Evolutionary conservation across 2,113 vertebrate genomes (phyloP).

Genomic region (Chlamydotis undulata): DNA sequence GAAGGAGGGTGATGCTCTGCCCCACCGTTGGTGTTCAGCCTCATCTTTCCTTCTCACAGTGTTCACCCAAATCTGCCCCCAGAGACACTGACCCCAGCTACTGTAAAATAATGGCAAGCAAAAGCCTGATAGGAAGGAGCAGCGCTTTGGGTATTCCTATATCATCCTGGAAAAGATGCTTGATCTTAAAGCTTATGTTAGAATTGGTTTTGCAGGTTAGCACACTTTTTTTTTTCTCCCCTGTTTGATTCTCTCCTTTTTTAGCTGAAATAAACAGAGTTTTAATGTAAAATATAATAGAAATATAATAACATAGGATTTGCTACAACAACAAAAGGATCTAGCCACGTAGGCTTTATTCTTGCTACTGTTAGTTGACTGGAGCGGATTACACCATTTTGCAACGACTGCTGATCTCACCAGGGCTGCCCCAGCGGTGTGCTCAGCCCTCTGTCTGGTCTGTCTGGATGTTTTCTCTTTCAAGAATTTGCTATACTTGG

Average conservation of each 20-base stretch:
- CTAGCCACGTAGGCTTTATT: background rate
- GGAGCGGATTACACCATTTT: background rate
- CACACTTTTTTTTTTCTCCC: background rate
- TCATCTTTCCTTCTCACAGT: background rate
- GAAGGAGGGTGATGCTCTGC: background rate
- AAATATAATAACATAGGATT: background rate
- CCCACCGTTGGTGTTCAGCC: background rate
- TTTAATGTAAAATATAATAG: background rate
- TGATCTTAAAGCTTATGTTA: background rate
- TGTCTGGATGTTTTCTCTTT: background rate
- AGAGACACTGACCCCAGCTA: background rate
- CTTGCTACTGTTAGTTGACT: background rate
- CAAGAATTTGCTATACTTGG: background rate
- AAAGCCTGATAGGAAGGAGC: background rate
- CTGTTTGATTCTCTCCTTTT: background rate
- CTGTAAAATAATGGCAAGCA: background rate
- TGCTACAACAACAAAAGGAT: background rate
- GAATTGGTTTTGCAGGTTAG: background rate
- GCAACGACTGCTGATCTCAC: background rate
- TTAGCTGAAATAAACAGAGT: background rate
- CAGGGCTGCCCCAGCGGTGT: rapidly evolving
- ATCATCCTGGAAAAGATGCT: background rate
- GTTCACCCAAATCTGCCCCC: background rate
- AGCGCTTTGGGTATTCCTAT: background rate
- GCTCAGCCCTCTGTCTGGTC: background rate